Evolutionary conservation across 2,113 vertebrate species (phyloP).

Genomic region (Manacus vitellinus): DNA sequence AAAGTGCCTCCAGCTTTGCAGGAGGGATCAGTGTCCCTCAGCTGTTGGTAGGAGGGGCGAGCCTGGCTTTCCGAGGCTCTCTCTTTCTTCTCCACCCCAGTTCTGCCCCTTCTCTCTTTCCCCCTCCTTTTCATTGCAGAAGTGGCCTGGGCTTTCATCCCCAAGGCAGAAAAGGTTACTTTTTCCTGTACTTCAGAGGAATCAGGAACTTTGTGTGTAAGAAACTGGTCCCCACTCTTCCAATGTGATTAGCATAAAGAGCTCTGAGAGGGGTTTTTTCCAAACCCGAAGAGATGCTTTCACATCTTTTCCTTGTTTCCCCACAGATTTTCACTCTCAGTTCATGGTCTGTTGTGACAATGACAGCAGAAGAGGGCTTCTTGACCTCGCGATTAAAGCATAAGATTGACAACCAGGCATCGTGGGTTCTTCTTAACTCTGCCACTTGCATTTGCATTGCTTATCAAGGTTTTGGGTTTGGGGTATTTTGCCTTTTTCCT

Average conservation of each 20-base stretch:
- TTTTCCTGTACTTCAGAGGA: neutral
- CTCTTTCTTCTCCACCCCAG: neutral
- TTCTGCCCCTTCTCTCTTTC: neutral
- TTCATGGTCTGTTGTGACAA: conserved; percentile 69
- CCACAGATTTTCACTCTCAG: conserved; percentile 70
- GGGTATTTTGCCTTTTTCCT: neutral
- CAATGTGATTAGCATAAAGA: neutral
- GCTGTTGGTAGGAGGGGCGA: neutral
- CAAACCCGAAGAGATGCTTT: conserved; percentile 19
- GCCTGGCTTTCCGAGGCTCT: neutral
- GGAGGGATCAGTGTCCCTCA: neutral
- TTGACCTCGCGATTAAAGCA: conserved; percentile 64
- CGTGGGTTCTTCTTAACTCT: conserved; percentile 65
- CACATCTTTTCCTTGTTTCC: conserved; percentile 69
- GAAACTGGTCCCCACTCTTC: neutral
- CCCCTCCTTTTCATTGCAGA: neutral
- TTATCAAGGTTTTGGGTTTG: neutral
- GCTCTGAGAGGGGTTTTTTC: conserved; percentile 14
- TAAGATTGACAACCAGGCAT: conserved; percentile 65
- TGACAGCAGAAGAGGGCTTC: conserved; percentile 67
- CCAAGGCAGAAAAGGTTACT: neutral
- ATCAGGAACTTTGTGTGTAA: neutral
- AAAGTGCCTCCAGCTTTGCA: neutral
- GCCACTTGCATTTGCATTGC: conserved; percentile 48
- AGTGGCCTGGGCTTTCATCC: neutral